Conservation (phyloP, 53 echinoderm and acorn worm genomes). For the Patiria pectinifera region DNA sequence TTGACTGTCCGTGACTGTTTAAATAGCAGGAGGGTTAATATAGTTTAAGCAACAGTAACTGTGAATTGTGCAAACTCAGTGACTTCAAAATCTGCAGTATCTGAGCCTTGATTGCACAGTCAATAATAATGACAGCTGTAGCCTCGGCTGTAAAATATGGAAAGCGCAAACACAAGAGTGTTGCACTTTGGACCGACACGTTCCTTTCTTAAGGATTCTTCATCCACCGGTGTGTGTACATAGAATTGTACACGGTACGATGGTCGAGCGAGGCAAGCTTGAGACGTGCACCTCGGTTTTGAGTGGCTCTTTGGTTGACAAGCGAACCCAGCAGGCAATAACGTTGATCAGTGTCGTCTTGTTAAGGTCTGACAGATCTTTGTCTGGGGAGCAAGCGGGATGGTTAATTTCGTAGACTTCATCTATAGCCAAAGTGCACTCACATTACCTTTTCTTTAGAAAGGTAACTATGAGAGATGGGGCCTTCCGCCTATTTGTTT, state of each 20-base stretch:
- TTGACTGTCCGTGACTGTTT: too few species aligned
- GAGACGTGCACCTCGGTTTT: neutral
- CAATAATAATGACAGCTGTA: slow-evolving; percentile 14
- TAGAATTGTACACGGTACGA: neutral
- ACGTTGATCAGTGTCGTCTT: neutral
- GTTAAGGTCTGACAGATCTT: neutral
- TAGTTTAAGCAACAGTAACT: too few species aligned
- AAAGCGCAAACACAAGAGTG: neutral
- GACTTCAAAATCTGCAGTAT: neutral
- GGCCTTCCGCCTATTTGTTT: too few species aligned
- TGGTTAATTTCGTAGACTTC: neutral
- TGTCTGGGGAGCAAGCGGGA: neutral
- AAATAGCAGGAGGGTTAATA: too few species aligned
- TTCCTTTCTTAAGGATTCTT: neutral
- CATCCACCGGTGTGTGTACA: neutral
- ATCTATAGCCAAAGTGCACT: neutral
- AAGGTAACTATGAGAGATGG: neutral
- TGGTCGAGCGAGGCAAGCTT: neutral
- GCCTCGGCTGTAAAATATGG: neutral
- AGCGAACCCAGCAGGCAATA: neutral
- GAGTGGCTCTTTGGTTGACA: neutral
- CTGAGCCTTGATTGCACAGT: slow-evolving; percentile 1
- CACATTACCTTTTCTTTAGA: neutral
- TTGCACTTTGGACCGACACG: slow-evolving; percentile 28
- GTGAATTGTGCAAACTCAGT: neutral